phyloP scores from a whole-genome alignment of 1,140 invertebrate genomes.

The Leptestheria dahalacensis region DNA sequence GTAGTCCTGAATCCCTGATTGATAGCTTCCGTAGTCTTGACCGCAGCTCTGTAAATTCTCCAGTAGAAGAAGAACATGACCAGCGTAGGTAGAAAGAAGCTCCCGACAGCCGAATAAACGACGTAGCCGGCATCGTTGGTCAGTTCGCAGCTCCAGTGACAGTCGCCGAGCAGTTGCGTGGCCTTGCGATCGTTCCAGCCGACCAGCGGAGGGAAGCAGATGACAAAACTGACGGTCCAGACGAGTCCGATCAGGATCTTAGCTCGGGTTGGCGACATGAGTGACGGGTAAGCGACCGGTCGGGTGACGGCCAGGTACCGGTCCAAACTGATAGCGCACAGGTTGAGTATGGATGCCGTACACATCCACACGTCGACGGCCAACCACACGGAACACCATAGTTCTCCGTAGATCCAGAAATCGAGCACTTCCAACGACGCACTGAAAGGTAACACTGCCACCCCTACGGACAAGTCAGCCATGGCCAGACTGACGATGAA shows the following conservation, averaged over 20 bases:
- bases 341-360: conserved; percentile 85
- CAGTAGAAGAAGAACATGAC: conserved; percentile 95
- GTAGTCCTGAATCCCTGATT: conserved; percentile 80
- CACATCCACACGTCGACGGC: conserved; percentile 94
- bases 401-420: conserved; percentile 82
- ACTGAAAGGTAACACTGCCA: conserved; percentile 79
- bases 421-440: conserved; percentile 72
- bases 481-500: conserved; percentile 88
- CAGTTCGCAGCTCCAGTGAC: conserved; percentile 72
- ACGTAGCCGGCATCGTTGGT: conserved; percentile 72
- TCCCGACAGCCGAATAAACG: conserved; percentile 77
- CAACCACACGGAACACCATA: conserved; percentile 84
- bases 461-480: conserved; percentile 76
- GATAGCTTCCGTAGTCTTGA: conserved; percentile 74
- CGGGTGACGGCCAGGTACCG: conserved; percentile 88
- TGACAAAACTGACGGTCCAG: conserved; percentile 89
- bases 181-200: conserved; percentile 65
- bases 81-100: conserved; percentile 90
- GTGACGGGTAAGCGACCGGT: conserved; percentile 77
- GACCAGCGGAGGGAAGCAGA: conserved; percentile 89
- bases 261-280: conserved; percentile 76
- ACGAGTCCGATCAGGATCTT: conserved; percentile 75
- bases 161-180: conserved; percentile 25
- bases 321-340: conserved; percentile 81
- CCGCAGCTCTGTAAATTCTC: conserved; percentile 82